Conservation (phyloP, 2,888 invertebrate genomes). For the Cephus runcator region DNA sequence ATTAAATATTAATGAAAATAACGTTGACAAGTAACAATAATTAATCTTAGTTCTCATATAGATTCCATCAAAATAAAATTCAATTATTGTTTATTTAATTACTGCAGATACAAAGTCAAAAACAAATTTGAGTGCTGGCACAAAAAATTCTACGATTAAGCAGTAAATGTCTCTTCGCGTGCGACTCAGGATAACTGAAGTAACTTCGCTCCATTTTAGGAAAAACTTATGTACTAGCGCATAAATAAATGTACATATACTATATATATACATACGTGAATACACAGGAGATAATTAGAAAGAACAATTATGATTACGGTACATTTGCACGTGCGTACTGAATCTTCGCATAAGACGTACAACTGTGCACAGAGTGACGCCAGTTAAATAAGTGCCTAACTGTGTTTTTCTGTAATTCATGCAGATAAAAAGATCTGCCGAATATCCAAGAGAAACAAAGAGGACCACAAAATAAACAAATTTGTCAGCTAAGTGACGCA, state of each 20-base stretch:
- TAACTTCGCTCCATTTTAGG: background rate
- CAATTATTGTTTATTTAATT: background rate
- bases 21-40: background rate
- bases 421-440: background rate
- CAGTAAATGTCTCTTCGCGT: background rate
- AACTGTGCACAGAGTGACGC: background rate
- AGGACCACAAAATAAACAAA: background rate
- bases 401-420: background rate
- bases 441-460: background rate
- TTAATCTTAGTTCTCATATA: background rate
- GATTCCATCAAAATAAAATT: background rate
- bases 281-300: constrained; percentile 40
- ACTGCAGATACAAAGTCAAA: background rate
- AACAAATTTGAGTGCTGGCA: background rate
- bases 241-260: background rate
- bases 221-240: background rate
- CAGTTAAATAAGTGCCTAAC: constrained; percentile 1
- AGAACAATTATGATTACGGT: constrained; percentile 59
- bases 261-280: background rate
- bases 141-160: too few relatives aligned
- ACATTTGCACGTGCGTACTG: constrained; percentile 46
- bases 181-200: background rate
- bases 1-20: background rate
- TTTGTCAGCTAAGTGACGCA: background rate
- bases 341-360: constrained; percentile 6